Percentiles rank a stretch among this genome's conserved stretches.
Evolutionary conservation across 2,797 vertebrate genomes (phyloP).

Genomic region (Thunnus albacares): DNA sequence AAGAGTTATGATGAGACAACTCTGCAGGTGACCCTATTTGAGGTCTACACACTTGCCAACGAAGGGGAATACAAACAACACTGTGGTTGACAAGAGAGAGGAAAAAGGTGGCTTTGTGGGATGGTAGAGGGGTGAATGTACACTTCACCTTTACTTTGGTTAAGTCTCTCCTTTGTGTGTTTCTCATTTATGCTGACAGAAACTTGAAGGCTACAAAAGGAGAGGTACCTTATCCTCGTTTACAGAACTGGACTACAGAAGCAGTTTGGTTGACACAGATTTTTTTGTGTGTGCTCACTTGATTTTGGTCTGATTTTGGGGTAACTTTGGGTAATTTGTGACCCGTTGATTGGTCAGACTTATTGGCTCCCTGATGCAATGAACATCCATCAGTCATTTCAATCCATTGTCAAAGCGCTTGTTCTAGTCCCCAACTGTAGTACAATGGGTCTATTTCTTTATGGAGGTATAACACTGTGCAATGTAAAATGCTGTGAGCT

Average conservation of each 20-base stretch:
- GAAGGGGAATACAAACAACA: neutral
- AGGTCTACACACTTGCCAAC: neutral
- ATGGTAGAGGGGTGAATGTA: neutral
- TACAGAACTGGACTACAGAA: neutral
- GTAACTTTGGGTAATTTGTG: too few relatives aligned
- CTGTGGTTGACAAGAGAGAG: neutral
- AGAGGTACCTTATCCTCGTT: neutral
- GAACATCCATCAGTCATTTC: neutral
- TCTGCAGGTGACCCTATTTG: neutral
- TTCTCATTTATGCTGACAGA: neutral
- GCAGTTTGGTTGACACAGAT: neutral
- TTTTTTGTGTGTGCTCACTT: neutral
- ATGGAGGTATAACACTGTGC: too few relatives aligned
- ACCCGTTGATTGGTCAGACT: neutral
- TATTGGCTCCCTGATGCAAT: neutral
- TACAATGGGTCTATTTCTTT: neutral
- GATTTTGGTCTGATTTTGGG: neutral
- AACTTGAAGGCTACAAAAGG: neutral
- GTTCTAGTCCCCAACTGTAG: neutral
- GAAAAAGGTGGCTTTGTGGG: neutral
- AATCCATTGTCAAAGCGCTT: neutral
- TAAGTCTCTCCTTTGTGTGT: neutral
- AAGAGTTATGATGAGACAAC: neutral
- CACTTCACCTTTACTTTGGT: neutral
- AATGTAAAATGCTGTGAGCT: too few relatives aligned